Base-by-base conservation (phyloP, 2,797 vertebrate species). In the Adelosebastes latens region DNA sequence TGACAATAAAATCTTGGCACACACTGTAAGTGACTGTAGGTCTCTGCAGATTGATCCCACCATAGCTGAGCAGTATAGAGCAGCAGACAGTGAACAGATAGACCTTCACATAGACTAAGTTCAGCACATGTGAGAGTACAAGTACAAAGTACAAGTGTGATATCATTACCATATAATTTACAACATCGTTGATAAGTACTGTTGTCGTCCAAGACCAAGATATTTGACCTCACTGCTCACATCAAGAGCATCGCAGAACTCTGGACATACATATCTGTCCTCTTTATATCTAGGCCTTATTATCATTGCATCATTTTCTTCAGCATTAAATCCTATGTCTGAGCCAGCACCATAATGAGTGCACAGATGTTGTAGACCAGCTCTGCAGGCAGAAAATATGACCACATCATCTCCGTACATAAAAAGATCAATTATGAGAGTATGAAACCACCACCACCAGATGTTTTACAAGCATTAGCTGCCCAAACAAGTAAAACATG, bases 361-460 rank as follows among this genome's bases (percentile, higher is more conserved):
- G 31, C 14, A 25, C 69, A 82, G 65, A 70, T 84, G 77, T 52
- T 58, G 12, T 2, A 8, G 20, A 55, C 5, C 22, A 53, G 62
- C 29, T 78, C 24, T 27, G 42, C 75, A 36, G 46, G 25, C 56
- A 39, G 32, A 11, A 53, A 68, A 64, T 56, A 74, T 74, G 11
- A 67, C 18, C 58, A 22, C 24, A 58, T 75, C 56, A 72, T 72
- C 36, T 34, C 25, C 61, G 63, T 46, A 62, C 31, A 71, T 77
- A 70, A 69, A 71, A 42, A 27, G 36, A 66, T 65, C n/a, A 34
- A 67, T 76, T 68, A 75, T 53, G 77, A 59, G 24, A 53, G 67
- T 53, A 42, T 11, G 14, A 67, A 72, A 34, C 13, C 25, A 5
- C 6, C 32, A 8, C 4, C 59, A 59, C 1, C 77, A 77, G 73